Evolutionary conservation across 1,140 invertebrate genomes (phyloP), one percentile per base, ranked within the genome.

Genomic region (Hyphantria cunea): DNA sequence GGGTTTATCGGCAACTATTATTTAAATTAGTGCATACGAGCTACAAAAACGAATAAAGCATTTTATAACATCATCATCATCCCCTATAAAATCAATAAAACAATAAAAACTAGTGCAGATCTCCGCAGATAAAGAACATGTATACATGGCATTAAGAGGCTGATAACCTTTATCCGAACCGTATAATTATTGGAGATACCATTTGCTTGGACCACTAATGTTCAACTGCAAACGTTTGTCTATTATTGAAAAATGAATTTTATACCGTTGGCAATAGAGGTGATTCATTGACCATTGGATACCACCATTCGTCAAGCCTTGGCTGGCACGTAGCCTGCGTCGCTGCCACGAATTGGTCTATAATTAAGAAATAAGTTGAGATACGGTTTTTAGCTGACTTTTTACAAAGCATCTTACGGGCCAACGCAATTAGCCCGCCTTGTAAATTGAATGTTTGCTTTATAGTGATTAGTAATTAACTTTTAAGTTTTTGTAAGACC

Each of bases 361-460:
- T 90, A 90, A 90, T 90, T 90, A 89, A 90, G 87, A 90, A 90
- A 89, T 90, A 90, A 89, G 81, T 90, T 84, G 82, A 90, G 82
- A 84, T 89, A 83, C 72, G 76, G 76, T 90, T 90, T 90, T 90
- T 85, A 78, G 76, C 78, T 79, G 81, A 80, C 74, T 89, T 88
- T 87, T 88, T 90, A 86, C 82, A 81, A 83, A 82, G 78, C 80
- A 66, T 80, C 76, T 82, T 79, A 76, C 76, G 74, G 74, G 76
- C 76, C 76, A 71, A 70, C 76, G 84, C 87, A 89, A 90, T 90
- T 90, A 90, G 82, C 81, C 84, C 78, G 86, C 84, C 84, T 86
- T 80, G 80, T 86, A 90, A 89, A 90, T 90, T 90, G 87, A 90
- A 90, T 90, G 86, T 90, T 90, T 89, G 86, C 86, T 90, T 87